These are phyloP conservation scores for Odontomachus brunneus DNA, from an alignment of 1,140 invertebrate genomes.

Conservation along the genomic window DNA sequence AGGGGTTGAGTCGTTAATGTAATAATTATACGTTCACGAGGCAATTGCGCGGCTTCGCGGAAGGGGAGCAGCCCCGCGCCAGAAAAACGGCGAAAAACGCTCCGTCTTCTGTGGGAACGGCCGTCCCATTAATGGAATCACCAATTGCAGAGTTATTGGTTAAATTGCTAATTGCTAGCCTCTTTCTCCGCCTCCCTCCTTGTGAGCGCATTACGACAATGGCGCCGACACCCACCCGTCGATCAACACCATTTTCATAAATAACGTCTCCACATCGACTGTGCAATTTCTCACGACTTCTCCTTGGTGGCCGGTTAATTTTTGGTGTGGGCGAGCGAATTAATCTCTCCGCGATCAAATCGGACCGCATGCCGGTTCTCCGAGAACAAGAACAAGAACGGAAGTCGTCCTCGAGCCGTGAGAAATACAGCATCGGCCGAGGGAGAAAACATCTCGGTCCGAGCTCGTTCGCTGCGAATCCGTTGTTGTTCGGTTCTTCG, in stretches of 20 bases:
- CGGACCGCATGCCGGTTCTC: constrained; percentile 29
- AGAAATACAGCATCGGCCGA: constrained; percentile 64
- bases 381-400: constrained; percentile 42
- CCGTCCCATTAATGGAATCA: constrained; percentile 80
- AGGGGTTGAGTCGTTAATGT: constrained; percentile 37
- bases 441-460: constrained; percentile 8
- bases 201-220: constrained; percentile 60
- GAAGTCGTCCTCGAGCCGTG: constrained; percentile 70
- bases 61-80: constrained; percentile 50
- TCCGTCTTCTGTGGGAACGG: constrained; percentile 77
- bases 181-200: constrained; percentile 56
- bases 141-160: constrained; percentile 83
- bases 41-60: constrained; percentile 59
- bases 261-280: constrained; percentile 26
- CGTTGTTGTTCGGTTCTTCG: constrained; percentile 57
- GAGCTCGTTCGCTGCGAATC: constrained; percentile 32
- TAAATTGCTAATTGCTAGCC: constrained; percentile 83
- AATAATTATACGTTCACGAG: constrained; percentile 69
- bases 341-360: constrained; percentile 62
- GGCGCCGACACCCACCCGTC: constrained; percentile 74
- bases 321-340: constrained; percentile 56
- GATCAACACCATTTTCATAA: constrained; percentile 70
- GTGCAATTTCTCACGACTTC: constrained; percentile 7
- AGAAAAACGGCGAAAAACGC: constrained; percentile 70
- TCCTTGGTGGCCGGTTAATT: constrained; percentile 21